Percentiles rank a stretch among this genome's conserved stretches.
phyloP scores from a whole-genome alignment of 1,140 invertebrate species.

The Bathynomus jamesi region DNA sequence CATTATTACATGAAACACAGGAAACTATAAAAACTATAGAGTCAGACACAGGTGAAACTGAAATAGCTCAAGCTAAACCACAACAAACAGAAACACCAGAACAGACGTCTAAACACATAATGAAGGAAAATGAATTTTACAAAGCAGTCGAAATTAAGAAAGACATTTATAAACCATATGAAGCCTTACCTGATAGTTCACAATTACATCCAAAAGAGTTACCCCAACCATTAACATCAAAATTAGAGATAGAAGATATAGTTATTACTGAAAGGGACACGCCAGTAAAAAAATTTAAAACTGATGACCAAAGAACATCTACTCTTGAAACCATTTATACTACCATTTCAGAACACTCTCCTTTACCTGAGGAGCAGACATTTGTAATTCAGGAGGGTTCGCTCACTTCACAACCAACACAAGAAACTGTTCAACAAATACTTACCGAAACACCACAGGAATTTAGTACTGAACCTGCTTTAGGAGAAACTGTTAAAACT shows the following conservation, averaged over 20 bases:
- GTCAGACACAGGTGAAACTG: no score
- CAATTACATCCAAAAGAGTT: no score
- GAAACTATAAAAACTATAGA: no score
- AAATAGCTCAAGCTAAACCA: no score
- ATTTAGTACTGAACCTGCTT: background rate
- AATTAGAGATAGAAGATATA: background rate
- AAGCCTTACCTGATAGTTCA: no score
- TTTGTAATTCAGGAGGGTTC: no score
- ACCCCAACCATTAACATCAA: background rate
- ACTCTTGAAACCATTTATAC: background rate
- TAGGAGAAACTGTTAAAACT: background rate
- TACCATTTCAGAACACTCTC: background rate
- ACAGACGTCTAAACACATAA: no score
- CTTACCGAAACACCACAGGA: background rate
- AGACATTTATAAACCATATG: background rate
- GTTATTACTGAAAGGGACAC: background rate
- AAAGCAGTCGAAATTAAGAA: background rate
- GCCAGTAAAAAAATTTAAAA: background rate
- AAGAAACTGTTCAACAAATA: constrained; percentile 9
- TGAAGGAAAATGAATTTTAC: background rate
- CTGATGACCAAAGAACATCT: background rate
- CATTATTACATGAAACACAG: no score
- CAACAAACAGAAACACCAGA: no score
- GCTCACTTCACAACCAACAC: constrained; percentile 15
- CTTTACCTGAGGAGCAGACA: background rate